A percentile compares a stretch with the other conserved stretches of the same genome.
phyloP scores from a whole-genome alignment of 2,797 vertebrate species.

The Meda fulgida region DNA sequence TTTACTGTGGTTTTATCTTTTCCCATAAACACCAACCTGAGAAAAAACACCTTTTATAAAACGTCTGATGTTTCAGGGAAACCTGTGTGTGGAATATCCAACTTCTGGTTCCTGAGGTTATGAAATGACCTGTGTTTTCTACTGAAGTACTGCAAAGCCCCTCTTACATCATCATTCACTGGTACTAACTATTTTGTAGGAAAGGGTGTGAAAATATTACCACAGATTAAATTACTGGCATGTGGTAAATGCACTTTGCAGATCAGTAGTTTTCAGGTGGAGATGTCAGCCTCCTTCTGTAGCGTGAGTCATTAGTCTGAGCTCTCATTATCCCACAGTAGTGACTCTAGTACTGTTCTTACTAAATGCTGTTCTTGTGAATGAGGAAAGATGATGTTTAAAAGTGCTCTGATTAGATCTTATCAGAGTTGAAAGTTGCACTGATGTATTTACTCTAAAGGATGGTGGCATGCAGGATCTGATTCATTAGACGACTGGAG shows the following conservation, averaged over 20 bases:
- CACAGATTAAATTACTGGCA: constrained; percentile 34
- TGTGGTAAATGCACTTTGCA: background rate
- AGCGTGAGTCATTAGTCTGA: constrained; percentile 1
- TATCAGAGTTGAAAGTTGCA: background rate
- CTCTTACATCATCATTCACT: constrained; percentile 44
- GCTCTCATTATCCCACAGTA: background rate
- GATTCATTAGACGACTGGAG: constrained; percentile 35
- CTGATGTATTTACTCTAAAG: background rate
- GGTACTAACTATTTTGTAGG: background rate
- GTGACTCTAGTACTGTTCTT: background rate
- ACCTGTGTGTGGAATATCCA: constrained; percentile 35
- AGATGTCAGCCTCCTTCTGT: background rate
- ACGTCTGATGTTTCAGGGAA: constrained; percentile 41
- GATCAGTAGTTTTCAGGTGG: constrained; percentile 14
- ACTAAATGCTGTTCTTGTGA: background rate
- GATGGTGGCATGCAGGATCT: background rate
- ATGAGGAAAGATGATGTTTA: background rate
- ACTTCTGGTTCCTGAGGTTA: constrained; percentile 25
- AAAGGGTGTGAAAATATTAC: constrained; percentile 31
- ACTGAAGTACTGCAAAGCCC: background rate
- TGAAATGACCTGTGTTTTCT: constrained; percentile 37
- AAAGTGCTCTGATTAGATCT: constrained; percentile 37
- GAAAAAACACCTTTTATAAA: constrained; percentile 21
- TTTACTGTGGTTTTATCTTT: constrained; percentile 10
- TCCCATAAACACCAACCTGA: constrained; percentile 38